Evolutionary conservation across 2,888 invertebrate genomes (phyloP), one percentile per base, ranked within the genome.

Genomic region (Scotopteryx bipunctaria): DNA sequence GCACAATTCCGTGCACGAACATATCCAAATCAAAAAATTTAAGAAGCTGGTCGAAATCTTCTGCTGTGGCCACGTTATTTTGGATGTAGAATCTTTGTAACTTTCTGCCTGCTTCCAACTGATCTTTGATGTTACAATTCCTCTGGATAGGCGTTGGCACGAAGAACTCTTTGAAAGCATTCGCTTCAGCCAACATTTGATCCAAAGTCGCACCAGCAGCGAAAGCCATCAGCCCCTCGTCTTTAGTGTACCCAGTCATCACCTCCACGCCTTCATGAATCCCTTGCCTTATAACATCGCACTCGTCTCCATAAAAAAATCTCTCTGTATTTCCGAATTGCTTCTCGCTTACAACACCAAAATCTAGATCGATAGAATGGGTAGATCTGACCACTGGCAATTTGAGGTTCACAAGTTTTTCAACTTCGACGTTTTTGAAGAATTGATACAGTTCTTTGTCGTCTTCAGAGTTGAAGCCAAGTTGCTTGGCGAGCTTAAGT

Each of bases 171-270:
- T 61, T 55, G 43, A 64, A 73, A 13, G 54, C 59, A 38, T 78
- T 79, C 0, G 74, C 72, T 43, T 70, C 61, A 1, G 61, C 42
- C 9, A 73, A 31, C 0, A 71, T 29, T 8, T 62, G 55, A 0
- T 77, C 67, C 1, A 68, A n/a, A 11, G 51, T 17, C 1, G 57
- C 55, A 0, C 21, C 40, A 0, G 43, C 9, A 6, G 48, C 38
- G 0, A 76, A 15, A 3, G 64, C 55, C 29, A 80, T 47, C 0
- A 78, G 17, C 0, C 95, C 95, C 82, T 96, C 96, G 37, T 95
- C 92, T 13, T 92, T 91, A 3, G 93, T 95, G 6, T 94, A 81
- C 2, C 96, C 96, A 14, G 93, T 87, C 75, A 96, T 92, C 72
- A 95, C 91, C 0, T 95, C 94, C 0, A 94, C 83, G 2, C 66